Conservation (phyloP, 2,888 invertebrate genomes). For the Ceramica pisi region DNA sequence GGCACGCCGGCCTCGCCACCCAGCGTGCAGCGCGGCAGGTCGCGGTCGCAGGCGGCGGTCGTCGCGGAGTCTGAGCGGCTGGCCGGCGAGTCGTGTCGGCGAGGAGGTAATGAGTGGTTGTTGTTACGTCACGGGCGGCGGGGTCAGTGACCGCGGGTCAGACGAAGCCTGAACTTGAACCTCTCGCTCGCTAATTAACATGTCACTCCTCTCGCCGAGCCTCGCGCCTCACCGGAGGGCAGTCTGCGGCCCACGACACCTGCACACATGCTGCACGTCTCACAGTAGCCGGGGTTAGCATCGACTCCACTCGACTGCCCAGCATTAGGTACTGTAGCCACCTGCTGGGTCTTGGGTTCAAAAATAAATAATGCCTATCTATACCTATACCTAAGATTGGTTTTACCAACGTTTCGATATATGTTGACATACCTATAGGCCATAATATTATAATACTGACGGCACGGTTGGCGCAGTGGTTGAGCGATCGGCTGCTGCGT, state of each 20-base stretch:
- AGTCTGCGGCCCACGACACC: not conserved
- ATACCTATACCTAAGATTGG: too few relatives aligned
- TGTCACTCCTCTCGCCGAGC: conserved; percentile 46
- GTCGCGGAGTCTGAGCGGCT: conserved; percentile 18
- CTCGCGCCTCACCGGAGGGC: not conserved
- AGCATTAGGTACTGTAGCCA: not conserved
- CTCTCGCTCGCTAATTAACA: conserved; percentile 70
- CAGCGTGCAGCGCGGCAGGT: conserved; percentile 6
- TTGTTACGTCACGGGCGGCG: conserved; percentile 69
- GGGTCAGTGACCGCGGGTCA: conserved; percentile 73
- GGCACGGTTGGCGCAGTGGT: too few relatives aligned
- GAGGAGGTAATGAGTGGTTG: conserved; percentile 56
- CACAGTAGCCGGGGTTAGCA: too few relatives aligned
- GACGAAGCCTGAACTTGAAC: conserved; percentile 76
- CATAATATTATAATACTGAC: too few relatives aligned
- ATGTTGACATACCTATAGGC: too few relatives aligned
- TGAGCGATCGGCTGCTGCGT: too few relatives aligned
- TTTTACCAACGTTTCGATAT: too few relatives aligned
- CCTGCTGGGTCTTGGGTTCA: too few relatives aligned
- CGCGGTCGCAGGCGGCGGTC: not conserved
- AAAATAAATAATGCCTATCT: too few relatives aligned
- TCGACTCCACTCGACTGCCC: not conserved
- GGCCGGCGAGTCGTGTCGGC: conserved; percentile 12
- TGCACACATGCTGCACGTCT: not conserved
- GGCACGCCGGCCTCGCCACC: conserved; percentile 30